A percentile compares a stretch with the other conserved stretches of the same genome.
Evolutionary conservation across 2,797 vertebrate genomes (phyloP).

Genomic region (Pangasius sanitwongsei): DNA sequence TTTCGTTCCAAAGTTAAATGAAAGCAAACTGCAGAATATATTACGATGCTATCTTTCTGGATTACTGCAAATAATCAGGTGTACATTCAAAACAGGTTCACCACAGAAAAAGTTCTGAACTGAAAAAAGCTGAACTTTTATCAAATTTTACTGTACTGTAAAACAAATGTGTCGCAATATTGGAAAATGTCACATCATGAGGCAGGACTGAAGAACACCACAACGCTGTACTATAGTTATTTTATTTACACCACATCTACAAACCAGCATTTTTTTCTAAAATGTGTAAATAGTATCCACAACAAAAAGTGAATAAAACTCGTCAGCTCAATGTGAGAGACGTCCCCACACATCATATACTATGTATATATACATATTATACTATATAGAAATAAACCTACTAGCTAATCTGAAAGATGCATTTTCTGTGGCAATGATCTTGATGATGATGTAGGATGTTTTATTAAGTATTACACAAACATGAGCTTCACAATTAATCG

Average conservation of each 20-base stretch:
- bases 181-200: background rate
- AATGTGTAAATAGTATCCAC: background rate
- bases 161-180: background rate
- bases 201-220: background rate
- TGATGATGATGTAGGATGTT: background rate
- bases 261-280: background rate
- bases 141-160: background rate
- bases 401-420: too few species aligned
- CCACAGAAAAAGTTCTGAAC: too few species aligned
- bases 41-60: background rate
- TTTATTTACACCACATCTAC: background rate
- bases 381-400: too few species aligned
- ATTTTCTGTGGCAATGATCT: too few species aligned
- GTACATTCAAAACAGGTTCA: background rate
- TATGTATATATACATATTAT: too few species aligned
- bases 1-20: background rate
- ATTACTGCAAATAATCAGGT: background rate
- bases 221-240: background rate
- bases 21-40: background rate
- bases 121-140: background rate
- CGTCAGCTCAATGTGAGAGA: background rate
- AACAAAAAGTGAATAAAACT: background rate
- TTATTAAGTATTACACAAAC: background rate
- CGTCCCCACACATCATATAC: too few species aligned
- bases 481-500: too few species aligned